Conservation (phyloP, 2,888 invertebrate genomes). For the Thecocarcelia acutangulata region DNA sequence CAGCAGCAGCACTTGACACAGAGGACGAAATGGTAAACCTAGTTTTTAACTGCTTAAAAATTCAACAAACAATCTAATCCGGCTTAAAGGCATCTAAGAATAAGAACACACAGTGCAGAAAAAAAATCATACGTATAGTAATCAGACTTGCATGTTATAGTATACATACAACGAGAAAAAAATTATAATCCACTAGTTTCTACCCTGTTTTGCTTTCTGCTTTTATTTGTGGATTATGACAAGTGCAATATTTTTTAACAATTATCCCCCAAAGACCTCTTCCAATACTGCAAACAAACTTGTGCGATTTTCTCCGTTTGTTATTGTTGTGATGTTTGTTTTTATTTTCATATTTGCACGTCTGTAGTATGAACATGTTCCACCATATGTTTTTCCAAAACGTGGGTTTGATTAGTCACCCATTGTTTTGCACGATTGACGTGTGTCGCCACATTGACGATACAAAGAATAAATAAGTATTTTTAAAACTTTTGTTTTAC, state of each 20-base stretch:
- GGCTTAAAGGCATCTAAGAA: slow-evolving; percentile 33
- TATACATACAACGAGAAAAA: slow-evolving; percentile 49
- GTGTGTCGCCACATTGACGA: slow-evolving; percentile 57
- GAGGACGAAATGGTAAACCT: slow-evolving; percentile 66
- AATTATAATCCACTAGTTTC: slow-evolving; percentile 29
- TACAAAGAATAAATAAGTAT: not conserved
- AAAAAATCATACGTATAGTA: slow-evolving; percentile 3
- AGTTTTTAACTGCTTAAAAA: slow-evolving; percentile 19
- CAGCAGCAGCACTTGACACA: slow-evolving; percentile 59
- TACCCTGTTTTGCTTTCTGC: slow-evolving; percentile 3
- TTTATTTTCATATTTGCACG: slow-evolving; percentile 43
- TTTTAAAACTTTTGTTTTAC: not conserved
- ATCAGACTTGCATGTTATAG: slow-evolving; percentile 22
- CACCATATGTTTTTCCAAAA: slow-evolving; percentile 70
- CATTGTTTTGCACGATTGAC: slow-evolving; percentile 47
- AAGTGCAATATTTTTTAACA: slow-evolving; percentile 48
- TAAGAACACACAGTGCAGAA: slow-evolving; percentile 5
- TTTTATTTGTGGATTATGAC: slow-evolving; percentile 59
- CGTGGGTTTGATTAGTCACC: slow-evolving; percentile 62
- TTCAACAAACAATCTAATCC: slow-evolving; percentile 17
- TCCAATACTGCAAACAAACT: slow-evolving; percentile 23
- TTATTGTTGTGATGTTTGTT: slow-evolving; percentile 42
- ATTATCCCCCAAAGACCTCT: slow-evolving; percentile 47
- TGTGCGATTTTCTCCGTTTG: slow-evolving; percentile 10
- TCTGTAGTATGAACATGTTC: slow-evolving; percentile 39